A percentile compares a stretch with the other conserved stretches of the same genome.
phyloP scores from a whole-genome alignment of 2,113 vertebrate species.

The Crocuta crocuta region DNA sequence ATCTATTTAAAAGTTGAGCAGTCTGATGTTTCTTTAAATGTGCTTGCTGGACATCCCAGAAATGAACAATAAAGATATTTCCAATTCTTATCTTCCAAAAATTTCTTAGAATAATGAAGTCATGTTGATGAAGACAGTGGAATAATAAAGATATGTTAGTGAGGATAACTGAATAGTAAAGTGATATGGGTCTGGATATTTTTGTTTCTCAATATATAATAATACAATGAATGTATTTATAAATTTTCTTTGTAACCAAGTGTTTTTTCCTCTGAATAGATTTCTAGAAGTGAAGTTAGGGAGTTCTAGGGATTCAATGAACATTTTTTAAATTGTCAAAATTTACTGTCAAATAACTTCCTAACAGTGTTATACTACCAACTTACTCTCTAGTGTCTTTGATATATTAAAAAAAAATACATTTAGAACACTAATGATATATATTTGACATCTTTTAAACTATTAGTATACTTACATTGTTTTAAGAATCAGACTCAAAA shows the following conservation, averaged over 20 bases:
- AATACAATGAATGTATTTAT: neutral
- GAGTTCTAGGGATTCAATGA: neutral
- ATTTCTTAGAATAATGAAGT: neutral
- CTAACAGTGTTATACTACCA: neutral
- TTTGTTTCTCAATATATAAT: neutral
- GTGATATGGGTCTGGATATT: neutral
- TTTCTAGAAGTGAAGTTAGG: neutral
- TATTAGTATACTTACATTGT: neutral
- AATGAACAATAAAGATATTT: neutral
- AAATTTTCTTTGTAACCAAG: neutral
- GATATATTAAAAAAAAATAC: neutral
- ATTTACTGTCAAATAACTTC: neutral
- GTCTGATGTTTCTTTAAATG: neutral
- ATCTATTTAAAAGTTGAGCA: neutral
- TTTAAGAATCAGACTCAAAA: neutral
- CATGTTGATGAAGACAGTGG: neutral
- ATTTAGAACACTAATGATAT: neutral
- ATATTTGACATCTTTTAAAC: neutral
- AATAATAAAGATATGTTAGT: neutral
- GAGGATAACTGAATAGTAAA: neutral
- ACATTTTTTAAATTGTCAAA: neutral
- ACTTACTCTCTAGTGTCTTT: neutral
- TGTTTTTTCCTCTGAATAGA: neutral
- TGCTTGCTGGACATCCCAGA: neutral
- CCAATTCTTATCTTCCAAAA: neutral